A percentile compares a stretch with the other conserved stretches of the same genome.
Conservation (phyloP, 2,113 vertebrate species). For the Oryctolagus cuniculus region DNA sequence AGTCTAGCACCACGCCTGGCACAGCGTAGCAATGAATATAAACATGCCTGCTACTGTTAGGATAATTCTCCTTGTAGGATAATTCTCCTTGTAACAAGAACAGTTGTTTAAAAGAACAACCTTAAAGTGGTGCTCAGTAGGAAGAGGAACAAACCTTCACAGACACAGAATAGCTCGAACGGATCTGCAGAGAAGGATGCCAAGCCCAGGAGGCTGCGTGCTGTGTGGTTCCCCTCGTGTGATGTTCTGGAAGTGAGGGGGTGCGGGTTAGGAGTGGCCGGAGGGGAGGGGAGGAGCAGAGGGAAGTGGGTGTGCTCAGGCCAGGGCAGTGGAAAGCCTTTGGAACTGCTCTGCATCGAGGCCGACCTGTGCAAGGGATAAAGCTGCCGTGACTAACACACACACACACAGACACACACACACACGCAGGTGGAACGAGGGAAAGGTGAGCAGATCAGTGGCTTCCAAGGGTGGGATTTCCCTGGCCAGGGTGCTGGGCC, state of each 20-base stretch:
- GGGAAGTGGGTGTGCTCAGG: not conserved
- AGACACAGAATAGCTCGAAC: not conserved
- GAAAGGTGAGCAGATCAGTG: not conserved
- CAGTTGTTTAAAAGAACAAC: not conserved
- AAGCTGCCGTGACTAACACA: not conserved
- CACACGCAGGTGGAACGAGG: not conserved
- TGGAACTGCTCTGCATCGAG: not conserved
- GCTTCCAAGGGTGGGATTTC: not conserved
- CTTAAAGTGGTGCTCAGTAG: not conserved
- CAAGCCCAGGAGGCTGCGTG: not conserved
- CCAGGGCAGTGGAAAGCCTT: not conserved
- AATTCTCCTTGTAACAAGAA: not conserved
- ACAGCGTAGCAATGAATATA: not conserved
- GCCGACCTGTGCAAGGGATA: not conserved
- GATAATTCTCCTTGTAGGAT: not conserved
- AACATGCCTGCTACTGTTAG: not conserved
- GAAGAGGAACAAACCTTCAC: not conserved
- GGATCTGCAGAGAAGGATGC: not conserved
- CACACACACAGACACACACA: not conserved
- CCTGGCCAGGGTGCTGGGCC: not conserved
- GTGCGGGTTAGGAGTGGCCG: not conserved
- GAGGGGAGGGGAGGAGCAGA: not conserved
- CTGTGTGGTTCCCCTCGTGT: not conserved
- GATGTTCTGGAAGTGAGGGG: not conserved
- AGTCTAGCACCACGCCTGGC: not conserved